Evolutionary conservation across 2,888 invertebrate genomes (phyloP), one percentile per base, ranked within the genome.

Genomic region (Willowsia nigromaculata): DNA sequence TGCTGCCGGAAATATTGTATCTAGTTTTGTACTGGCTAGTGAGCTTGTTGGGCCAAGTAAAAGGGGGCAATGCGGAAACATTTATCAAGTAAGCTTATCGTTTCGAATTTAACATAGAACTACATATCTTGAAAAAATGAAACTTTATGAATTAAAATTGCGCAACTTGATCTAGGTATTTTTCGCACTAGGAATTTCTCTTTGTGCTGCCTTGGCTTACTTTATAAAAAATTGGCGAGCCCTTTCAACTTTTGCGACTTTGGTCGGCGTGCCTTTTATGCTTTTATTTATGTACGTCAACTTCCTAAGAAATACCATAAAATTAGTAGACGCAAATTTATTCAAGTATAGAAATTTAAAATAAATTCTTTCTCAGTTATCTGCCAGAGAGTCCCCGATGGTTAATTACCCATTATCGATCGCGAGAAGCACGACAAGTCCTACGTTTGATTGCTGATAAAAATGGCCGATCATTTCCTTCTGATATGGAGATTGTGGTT

Each of bases 351-450:
- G n/a, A n/a, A n/a, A n/a, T n/a, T n/a, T n/a, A n/a, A n/a, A n/a
- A n/a, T n/a, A n/a, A n/a, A n/a, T n/a, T n/a, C n/a, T n/a, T n/a
- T n/a, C n/a, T n/a, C n/a, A 93, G 93, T 22, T 85, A 90, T 27
- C 68, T 93, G 15, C 93, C 93, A 1, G 93, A 93, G 83, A 90
- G 90, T 9, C 93, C 93, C n/a, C 80, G 93, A 27, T 93, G 93
- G 93, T 87, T 93, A 22, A 91, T 92, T 25, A 91, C 91, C 7
- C 90, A 92, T 62, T 92, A 92, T 6, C 85, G 91, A 47, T 85
- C 88, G 0, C 85, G 91, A 0, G 93, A 93, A 89, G 93, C 93
- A 0, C 91, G 91, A 37, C 89, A 84, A 43, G 88, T 92, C 22
- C 74, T 93, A 7, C 85, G 91, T 11, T n/a, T 50, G 7, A 92